Evolutionary conservation across 2,113 vertebrate genomes (phyloP).

Genomic region (Pelecanoides urinatrix): DNA sequence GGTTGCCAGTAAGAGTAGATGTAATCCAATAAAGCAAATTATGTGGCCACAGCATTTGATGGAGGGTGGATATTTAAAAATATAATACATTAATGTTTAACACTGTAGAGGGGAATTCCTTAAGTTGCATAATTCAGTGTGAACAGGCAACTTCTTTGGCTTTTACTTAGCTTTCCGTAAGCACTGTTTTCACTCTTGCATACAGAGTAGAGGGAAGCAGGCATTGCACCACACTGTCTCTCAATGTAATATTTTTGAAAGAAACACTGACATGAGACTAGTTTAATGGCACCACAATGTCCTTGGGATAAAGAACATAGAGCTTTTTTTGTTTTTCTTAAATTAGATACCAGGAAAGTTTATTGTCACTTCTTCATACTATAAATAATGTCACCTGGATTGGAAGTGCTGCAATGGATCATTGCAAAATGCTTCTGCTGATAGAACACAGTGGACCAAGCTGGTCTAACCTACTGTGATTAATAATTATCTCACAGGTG

Average conservation of each 20-base stretch:
- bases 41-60: background rate
- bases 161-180: background rate
- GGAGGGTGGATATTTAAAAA: background rate
- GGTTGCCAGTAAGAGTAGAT: background rate
- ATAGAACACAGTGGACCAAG: background rate
- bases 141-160: background rate
- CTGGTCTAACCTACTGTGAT: background rate
- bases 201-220: background rate
- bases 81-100: background rate
- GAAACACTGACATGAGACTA: background rate
- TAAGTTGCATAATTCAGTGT: slow-evolving; percentile 28
- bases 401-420: background rate
- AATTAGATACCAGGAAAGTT: background rate
- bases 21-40: background rate
- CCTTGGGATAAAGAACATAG: background rate
- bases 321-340: background rate
- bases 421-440: slow-evolving; percentile 32
- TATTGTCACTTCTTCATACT: background rate
- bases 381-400: background rate
- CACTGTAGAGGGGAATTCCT: background rate
- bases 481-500: background rate
- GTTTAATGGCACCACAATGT: background rate
- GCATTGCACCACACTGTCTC: background rate
- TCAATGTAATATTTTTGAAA: background rate
- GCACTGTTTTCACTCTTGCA: background rate